A percentile compares a stretch with the other conserved stretches of the same genome.
These are phyloP conservation scores for Polydrusus pterygomalis DNA, from an alignment of 2,888 invertebrate genomes.

Conservation along the genomic window DNA sequence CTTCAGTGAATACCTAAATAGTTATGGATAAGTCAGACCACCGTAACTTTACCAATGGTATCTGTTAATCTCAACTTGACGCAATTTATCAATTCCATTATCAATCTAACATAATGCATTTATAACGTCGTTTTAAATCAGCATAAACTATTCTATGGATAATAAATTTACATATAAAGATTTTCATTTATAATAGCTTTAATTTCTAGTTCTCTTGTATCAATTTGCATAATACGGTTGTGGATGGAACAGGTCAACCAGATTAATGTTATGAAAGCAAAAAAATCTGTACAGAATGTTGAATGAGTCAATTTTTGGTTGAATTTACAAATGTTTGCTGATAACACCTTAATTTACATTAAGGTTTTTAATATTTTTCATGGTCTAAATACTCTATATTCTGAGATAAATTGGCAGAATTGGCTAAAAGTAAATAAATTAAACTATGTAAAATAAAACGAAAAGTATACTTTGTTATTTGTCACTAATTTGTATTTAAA, in stretches of 20 bases:
- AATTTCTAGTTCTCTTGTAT: slow-evolving; percentile 3
- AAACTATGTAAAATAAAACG: no score
- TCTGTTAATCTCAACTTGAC: slow-evolving; percentile 60
- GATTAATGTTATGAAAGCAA: not conserved
- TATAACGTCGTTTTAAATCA: slow-evolving; percentile 60
- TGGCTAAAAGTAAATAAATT: no score
- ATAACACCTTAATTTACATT: no score
- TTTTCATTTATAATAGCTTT: slow-evolving; percentile 55
- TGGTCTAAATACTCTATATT: no score
- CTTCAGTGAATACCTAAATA: slow-evolving; percentile 47
- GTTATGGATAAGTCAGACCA: slow-evolving; percentile 32
- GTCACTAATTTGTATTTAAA: no score
- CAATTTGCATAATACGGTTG: slow-evolving; percentile 6
- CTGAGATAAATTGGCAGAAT: no score
- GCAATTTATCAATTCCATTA: slow-evolving; percentile 58
- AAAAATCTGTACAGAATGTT: not conserved
- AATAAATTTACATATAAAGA: slow-evolving; percentile 59
- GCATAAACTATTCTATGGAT: slow-evolving; percentile 56
- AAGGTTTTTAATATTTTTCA: no score
- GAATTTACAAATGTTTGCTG: no score
- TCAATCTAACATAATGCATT: slow-evolving; percentile 60
- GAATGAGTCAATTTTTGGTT: no score
- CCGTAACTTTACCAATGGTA: slow-evolving; percentile 53
- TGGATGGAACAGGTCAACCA: slow-evolving; percentile 1
- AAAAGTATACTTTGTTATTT: no score